phyloP scores from a whole-genome alignment of 2,797 vertebrate species.

The Protonibea diacanthus region DNA sequence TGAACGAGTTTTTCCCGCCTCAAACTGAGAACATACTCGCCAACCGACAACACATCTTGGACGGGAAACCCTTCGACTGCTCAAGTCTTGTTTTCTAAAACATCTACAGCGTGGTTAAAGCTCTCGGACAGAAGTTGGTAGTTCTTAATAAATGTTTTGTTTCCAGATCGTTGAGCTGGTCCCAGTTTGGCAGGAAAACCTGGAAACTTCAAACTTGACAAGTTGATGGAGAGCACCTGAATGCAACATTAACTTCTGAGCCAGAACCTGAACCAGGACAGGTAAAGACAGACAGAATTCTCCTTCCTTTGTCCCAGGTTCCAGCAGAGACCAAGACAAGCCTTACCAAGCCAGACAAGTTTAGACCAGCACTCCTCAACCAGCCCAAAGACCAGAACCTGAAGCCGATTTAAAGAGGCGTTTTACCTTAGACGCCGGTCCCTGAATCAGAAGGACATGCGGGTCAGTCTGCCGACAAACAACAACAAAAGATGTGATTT shows the following conservation, averaged over 20 bases:
- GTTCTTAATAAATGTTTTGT: no score
- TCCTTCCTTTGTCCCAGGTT: neutral
- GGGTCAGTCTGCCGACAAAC: slow-evolving; percentile 29
- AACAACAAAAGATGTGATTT: slow-evolving; percentile 9
- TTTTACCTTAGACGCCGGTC: slow-evolving; percentile 19
- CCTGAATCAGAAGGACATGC: neutral
- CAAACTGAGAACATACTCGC: no score
- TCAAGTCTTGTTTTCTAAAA: no score
- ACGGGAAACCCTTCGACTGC: no score
- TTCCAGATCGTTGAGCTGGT: no score
- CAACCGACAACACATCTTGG: no score
- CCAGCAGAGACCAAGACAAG: neutral
- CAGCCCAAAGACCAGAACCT: neutral
- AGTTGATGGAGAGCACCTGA: neutral
- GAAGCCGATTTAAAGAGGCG: neutral
- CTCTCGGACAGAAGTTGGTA: no score
- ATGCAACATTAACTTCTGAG: neutral
- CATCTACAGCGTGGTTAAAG: no score
- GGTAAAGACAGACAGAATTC: neutral
- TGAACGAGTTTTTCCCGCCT: no score
- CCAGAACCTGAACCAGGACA: neutral
- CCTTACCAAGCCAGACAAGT: neutral
- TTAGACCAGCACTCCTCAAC: slow-evolving; percentile 4
- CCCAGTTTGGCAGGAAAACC: neutral
- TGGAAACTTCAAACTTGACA: neutral